Conservation (phyloP, 1,140 invertebrate genomes). For the Aethina tumida region DNA sequence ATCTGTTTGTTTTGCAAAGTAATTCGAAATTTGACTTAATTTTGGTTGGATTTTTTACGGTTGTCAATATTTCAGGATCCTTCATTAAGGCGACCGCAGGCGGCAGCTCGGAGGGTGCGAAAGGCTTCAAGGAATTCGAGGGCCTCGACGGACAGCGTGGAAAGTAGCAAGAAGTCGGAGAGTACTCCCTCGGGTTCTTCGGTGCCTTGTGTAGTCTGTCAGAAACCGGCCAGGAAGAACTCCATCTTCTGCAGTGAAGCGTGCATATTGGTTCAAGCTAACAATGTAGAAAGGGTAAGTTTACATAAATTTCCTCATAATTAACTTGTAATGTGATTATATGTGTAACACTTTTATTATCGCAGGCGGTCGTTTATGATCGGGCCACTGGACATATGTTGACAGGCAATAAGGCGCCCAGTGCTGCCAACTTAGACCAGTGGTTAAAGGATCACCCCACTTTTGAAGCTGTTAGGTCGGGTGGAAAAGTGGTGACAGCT, state of each 20-base stretch:
- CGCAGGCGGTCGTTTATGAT: conserved; percentile 63
- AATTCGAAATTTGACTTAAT: conserved; percentile 34
- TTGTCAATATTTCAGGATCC: conserved; percentile 22
- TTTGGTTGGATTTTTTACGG: not conserved
- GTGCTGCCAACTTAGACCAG: conserved; percentile 59
- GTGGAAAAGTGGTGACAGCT: conserved; percentile 31
- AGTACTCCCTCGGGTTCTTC: conserved; percentile 5
- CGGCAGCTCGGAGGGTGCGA: conserved; percentile 31
- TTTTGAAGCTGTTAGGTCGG: conserved; percentile 68
- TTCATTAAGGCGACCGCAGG: conserved; percentile 28
- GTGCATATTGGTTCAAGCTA: conserved; percentile 77
- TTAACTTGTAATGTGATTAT: conserved; percentile 1
- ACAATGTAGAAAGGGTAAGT: conserved; percentile 49
- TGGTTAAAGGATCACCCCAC: conserved; percentile 82
- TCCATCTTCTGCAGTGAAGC: conserved; percentile 81
- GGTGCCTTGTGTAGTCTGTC: conserved; percentile 57
- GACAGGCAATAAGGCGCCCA: conserved; percentile 67
- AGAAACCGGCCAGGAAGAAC: conserved; percentile 54
- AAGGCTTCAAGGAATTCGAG: conserved; percentile 31
- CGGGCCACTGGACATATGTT: conserved; percentile 64
- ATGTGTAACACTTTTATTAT: conserved; percentile 3
- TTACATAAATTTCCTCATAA: not conserved
- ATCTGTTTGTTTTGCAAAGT: conserved; percentile 80
- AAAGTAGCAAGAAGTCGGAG: conserved; percentile 15
- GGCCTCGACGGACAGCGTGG: conserved; percentile 26